Evolutionary conservation across 1,140 invertebrate species (phyloP).

Genomic region (Ctenoplectra terminalis): DNA sequence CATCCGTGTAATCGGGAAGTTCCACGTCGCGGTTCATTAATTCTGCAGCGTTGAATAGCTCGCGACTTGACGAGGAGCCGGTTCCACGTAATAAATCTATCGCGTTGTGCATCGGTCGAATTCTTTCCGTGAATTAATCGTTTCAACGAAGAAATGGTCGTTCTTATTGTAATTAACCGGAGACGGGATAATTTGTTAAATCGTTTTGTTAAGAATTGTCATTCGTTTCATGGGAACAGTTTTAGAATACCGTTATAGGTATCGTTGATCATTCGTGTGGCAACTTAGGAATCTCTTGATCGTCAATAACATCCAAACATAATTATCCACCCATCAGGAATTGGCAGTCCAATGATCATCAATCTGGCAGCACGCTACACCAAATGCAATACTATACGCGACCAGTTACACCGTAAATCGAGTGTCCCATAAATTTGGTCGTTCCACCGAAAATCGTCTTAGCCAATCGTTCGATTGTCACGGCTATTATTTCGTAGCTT

Average conservation of each 20-base stretch:
- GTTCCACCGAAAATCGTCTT: slow-evolving; percentile 11
- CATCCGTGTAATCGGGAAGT: slow-evolving; percentile 45
- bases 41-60: slow-evolving; percentile 42
- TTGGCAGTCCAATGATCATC: slow-evolving; percentile 40
- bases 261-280: background rate
- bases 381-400: background rate
- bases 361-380: slow-evolving; percentile 13
- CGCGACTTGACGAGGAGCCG: background rate
- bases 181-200: background rate
- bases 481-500: background rate
- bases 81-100: background rate
- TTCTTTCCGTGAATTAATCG: background rate
- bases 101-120: background rate
- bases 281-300: background rate
- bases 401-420: background rate
- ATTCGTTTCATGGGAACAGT: too few species aligned
- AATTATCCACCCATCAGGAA: slow-evolving; percentile 37
- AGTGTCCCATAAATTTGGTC: slow-evolving; percentile 6
- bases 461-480: background rate
- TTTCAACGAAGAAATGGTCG: background rate
- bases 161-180: background rate
- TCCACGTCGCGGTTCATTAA: slow-evolving; percentile 40
- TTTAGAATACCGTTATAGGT: background rate
- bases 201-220: too few species aligned
- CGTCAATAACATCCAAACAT: slow-evolving; percentile 29